Base-by-base conservation (phyloP, 2,888 invertebrate species). In the Ectropis crepuscularia region DNA sequence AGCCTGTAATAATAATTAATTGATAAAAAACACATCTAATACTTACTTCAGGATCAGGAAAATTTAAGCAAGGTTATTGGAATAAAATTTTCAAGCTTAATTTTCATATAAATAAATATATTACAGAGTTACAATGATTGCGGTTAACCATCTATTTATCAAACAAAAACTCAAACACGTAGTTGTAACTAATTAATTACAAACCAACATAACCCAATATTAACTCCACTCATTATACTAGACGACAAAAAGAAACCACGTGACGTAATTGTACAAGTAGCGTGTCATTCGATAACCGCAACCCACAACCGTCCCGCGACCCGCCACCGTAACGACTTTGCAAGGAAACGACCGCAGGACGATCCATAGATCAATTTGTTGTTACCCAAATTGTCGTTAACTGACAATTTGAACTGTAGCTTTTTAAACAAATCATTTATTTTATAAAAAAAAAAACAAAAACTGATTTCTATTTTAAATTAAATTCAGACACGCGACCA, bases 251-350 rank as follows among this genome's bases (percentile, higher is more conserved):
- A 75, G 68, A 71, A 63, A 71, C 75, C 76, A 76, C 77, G 77
- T 83, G 82, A 74, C 75, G 67, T 77, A 77, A 80, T 78, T 70
- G 75, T 63, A 69, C 64, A 71, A 67, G 68, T 64, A 49, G 54
- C 59, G 71, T 75, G 75, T 74, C 73, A 77, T 69, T 71, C 70
- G 66, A 78, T 75, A 78, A 83, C 83, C 83, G 73, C 85, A 81
- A 67, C 47, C 43, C 42, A 41, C 38, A 62, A 39, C 42, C 61
- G 41, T n/a, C 42, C 58, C 58, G 59, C 53, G 53, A 36, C 54
- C 54, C 43, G 36, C 43, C 11, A 42, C 53, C n/a, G 70, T 37
- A 54, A 46, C 76, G 72, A 81, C 82, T 83, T 83, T 84, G 74
- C 62, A 66, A 67, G 69, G 64, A 65, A 71, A 73, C 73, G 64